Conservation (phyloP, 2,888 invertebrate genomes). For the Sclerodermus sp. region DNA sequence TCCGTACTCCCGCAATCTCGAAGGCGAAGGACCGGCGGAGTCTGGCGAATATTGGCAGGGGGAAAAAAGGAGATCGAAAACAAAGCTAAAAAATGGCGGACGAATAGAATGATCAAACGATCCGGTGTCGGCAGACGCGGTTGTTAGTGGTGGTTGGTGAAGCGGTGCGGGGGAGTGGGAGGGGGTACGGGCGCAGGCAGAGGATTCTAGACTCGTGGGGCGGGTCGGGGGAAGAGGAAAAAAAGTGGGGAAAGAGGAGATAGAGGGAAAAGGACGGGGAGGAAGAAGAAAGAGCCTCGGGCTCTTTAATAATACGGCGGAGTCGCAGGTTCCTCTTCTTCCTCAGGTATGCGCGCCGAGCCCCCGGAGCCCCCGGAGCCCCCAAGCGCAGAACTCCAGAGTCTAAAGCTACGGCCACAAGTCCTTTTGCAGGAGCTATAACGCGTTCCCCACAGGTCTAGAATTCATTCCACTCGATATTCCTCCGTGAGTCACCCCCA, state of each 20-base stretch:
- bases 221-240: constrained; percentile 6
- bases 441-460: too few relatives aligned
- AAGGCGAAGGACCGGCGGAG: too few relatives aligned
- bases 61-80: not conserved
- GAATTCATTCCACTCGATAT: too few relatives aligned
- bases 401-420: too few relatives aligned
- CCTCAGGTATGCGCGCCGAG: constrained; percentile 36
- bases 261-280: constrained; percentile 20
- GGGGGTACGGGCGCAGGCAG: too few relatives aligned
- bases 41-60: too few relatives aligned
- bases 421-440: too few relatives aligned
- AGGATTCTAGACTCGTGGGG: too few relatives aligned
- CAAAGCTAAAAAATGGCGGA: constrained; percentile 4
- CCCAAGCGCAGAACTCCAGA: too few relatives aligned
- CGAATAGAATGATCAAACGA: constrained; percentile 5
- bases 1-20: too few relatives aligned
- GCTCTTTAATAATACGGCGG: constrained; percentile 46
- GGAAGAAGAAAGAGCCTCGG: constrained; percentile 14
- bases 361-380: constrained; percentile 11
- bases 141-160: constrained; percentile 15
- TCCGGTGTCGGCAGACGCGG: constrained; percentile 13
- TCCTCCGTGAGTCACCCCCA: too few relatives aligned
- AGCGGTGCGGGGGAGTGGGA: too few relatives aligned
- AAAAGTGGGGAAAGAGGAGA: constrained; percentile 4
- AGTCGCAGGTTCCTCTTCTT: constrained; percentile 25